Percentiles rank a stretch among this genome's conserved stretches.
Evolutionary conservation across 2,797 vertebrate species (phyloP).

Genomic region (Gambelia wislizenii): DNA sequence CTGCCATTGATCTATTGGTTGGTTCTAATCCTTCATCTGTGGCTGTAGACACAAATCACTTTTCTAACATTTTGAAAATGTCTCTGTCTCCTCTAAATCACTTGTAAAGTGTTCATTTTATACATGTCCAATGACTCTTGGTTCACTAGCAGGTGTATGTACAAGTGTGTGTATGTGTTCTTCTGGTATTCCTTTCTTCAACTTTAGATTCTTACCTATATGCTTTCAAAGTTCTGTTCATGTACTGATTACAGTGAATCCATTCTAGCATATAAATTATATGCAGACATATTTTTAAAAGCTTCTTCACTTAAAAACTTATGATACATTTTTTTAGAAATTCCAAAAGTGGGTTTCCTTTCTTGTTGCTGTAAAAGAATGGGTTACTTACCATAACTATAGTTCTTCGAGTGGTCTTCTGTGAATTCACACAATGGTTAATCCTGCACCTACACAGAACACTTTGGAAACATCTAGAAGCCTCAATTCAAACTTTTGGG

Average conservation of each 20-base stretch:
- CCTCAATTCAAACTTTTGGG: too few relatives aligned
- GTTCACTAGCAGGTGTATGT: neutral
- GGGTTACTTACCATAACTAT: too few relatives aligned
- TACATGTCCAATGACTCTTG: neutral
- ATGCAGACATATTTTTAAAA: neutral
- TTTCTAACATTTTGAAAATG: neutral
- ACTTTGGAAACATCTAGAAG: too few relatives aligned
- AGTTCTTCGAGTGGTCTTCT: too few relatives aligned
- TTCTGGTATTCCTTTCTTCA: too few relatives aligned
- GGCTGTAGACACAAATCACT: constrained; percentile 4
- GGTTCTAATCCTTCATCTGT: constrained; percentile 2
- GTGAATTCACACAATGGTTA: too few relatives aligned
- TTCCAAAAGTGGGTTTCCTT: neutral
- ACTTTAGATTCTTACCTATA: neutral
- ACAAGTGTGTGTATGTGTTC: too few relatives aligned
- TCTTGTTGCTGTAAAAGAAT: neutral
- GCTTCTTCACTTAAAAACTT: neutral
- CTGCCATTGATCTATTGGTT: neutral
- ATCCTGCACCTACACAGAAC: too few relatives aligned
- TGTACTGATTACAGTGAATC: neutral
- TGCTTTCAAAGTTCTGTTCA: neutral
- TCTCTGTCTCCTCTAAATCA: neutral
- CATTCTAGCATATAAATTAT: neutral
- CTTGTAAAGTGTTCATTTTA: neutral
- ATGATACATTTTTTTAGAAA: neutral